Percentiles rank a stretch among this genome's conserved stretches.
phyloP scores from a whole-genome alignment of 2,888 invertebrate species.

The Stenoptilia bipunctidactyla region DNA sequence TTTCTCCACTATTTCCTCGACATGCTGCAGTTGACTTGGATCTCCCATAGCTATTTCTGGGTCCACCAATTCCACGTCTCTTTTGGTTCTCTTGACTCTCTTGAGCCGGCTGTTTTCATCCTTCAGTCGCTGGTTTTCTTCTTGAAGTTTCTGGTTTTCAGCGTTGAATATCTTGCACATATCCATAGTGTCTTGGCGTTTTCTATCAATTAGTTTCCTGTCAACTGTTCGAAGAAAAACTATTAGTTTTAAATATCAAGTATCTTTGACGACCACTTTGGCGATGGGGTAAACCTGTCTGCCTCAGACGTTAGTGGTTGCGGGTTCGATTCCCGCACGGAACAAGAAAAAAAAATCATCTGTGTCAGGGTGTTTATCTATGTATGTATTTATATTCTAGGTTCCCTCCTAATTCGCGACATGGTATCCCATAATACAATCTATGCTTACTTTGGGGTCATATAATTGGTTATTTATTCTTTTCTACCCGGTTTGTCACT shows the following conservation, averaged over 20 bases:
- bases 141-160: slow-evolving; percentile 19
- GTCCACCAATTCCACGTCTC: slow-evolving; percentile 14
- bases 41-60: neutral
- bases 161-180: slow-evolving; percentile 47
- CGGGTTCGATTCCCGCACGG: neutral
- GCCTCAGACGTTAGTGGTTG: no score
- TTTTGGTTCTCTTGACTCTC: slow-evolving; percentile 19
- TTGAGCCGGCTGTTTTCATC: slow-evolving; percentile 11
- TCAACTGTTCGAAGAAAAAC: slow-evolving; percentile 27
- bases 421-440: no score
- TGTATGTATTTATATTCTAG: no score
- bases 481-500: no score
- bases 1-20: slow-evolving; percentile 45
- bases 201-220: slow-evolving; percentile 35
- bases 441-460: no score
- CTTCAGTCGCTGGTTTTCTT: slow-evolving; percentile 14
- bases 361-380: no score
- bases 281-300: neutral
- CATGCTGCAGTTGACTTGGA: slow-evolving; percentile 24
- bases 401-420: no score
- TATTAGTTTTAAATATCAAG: neutral
- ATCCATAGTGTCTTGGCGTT: slow-evolving; percentile 49
- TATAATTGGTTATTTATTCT: no score
- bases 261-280: neutral
- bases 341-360: neutral